phyloP scores from a whole-genome alignment of 1,140 invertebrate genomes.

The Steinernema feltiae region DNA sequence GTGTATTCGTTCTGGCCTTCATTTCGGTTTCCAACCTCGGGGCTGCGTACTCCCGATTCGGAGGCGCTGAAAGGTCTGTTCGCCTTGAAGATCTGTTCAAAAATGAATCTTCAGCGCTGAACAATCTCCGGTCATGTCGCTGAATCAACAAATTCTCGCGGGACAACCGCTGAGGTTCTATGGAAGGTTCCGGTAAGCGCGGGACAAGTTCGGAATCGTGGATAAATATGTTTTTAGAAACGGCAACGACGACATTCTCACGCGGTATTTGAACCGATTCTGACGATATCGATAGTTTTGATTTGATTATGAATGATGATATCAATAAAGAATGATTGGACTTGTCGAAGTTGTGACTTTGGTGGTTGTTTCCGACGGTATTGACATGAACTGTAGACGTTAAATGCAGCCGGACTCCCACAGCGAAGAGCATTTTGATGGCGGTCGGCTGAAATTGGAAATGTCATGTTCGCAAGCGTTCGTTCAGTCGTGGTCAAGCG shows the following conservation, averaged over 20 bases:
- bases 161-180: not conserved
- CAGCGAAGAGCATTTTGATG: too few species aligned
- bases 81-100: not conserved
- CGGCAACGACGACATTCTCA: not conserved
- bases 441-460: too few species aligned
- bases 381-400: too few species aligned
- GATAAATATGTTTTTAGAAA: too few species aligned
- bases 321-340: too few species aligned
- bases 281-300: not conserved
- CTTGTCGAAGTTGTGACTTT: too few species aligned
- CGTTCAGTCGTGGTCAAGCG: too few species aligned
- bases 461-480: too few species aligned
- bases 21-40: not conserved
- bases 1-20: not conserved
- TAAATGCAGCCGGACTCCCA: too few species aligned
- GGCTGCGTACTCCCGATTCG: not conserved
- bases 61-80: not conserved
- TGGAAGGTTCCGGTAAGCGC: not conserved
- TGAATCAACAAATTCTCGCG: not conserved
- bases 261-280: not conserved
- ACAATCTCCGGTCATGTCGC: not conserved
- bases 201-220: too few species aligned
- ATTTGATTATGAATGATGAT: too few species aligned
- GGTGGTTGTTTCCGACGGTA: too few species aligned
- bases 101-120: not conserved